Percentiles rank a stretch among this genome's conserved stretches.
These are phyloP conservation scores for Eristalis tenax DNA, from an alignment of 2,888 invertebrate species.

Conservation along the genomic window DNA sequence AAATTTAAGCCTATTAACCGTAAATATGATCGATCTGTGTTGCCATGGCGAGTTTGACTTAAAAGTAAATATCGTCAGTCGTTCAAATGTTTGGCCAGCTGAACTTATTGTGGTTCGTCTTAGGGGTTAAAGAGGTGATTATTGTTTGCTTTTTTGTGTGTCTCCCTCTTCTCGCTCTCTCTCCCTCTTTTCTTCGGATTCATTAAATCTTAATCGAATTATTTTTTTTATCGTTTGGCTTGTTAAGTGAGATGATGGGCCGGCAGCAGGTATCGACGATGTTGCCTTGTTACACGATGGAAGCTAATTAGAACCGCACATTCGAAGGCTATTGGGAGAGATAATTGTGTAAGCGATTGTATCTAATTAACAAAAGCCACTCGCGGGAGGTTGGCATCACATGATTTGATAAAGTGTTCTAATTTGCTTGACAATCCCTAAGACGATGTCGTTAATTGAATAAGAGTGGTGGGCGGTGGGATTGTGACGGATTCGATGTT, in stretches of 20 bases:
- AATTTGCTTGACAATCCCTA: background rate
- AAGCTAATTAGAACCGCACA: conserved; percentile 49
- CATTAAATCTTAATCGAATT: conserved; percentile 51
- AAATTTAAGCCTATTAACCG: conserved; percentile 47
- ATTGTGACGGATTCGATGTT: background rate
- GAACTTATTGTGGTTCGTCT: background rate
- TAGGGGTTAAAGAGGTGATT: conserved; percentile 29
- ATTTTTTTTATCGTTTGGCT: conserved; percentile 1
- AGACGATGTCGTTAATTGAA: conserved; percentile 24
- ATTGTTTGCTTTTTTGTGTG: background rate
- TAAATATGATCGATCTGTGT: conserved; percentile 34
- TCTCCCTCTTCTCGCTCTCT: background rate
- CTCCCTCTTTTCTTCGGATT: conserved; percentile 1
- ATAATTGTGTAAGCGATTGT: conserved; percentile 50
- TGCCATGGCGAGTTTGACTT: background rate
- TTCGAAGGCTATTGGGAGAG: conserved; percentile 29
- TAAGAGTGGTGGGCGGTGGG: background rate
- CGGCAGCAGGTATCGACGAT: background rate
- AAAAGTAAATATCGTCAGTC: background rate
- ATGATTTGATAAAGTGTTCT: conserved; percentile 32
- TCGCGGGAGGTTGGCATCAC: conserved; percentile 20
- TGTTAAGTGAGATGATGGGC: background rate
- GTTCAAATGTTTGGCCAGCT: background rate
- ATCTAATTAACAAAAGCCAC: conserved; percentile 46
- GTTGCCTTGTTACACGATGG: conserved; percentile 17